A percentile compares a stretch with the other conserved stretches of the same genome.
Conservation (phyloP, 2,888 invertebrate species). For the Acleris sparsana region DNA sequence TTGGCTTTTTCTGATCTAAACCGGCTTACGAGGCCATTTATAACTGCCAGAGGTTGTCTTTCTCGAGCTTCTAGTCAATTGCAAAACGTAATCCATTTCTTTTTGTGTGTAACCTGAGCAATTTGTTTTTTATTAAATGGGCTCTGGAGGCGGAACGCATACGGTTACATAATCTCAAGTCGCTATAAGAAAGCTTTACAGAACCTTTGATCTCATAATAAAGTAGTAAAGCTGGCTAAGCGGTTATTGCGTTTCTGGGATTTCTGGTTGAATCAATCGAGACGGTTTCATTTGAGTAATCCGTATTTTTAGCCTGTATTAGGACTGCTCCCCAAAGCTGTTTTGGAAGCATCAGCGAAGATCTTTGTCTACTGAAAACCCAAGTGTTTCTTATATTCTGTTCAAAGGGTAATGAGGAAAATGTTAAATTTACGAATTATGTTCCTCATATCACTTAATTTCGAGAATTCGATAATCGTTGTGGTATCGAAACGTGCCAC, state of each 20-base stretch:
- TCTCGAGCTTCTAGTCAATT: slow-evolving; percentile 15
- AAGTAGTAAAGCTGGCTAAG: too few relatives aligned
- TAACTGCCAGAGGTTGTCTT: slow-evolving; percentile 20
- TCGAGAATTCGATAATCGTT: slow-evolving; percentile 20
- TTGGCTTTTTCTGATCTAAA: slow-evolving; percentile 13
- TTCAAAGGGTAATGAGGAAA: neutral
- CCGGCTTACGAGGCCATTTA: slow-evolving; percentile 25
- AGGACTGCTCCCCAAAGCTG: too few relatives aligned
- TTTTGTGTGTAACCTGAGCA: slow-evolving; percentile 13
- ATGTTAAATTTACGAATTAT: neutral
- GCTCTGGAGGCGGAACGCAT: neutral
- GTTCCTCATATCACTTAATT: slow-evolving; percentile 2
- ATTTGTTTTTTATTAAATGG: slow-evolving; percentile 29
- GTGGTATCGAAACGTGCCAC: slow-evolving; percentile 1
- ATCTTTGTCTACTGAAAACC: neutral
- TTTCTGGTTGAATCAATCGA: neutral
- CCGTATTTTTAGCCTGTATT: too few relatives aligned
- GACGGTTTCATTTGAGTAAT: too few relatives aligned
- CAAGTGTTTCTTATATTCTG: neutral
- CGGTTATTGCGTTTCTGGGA: too few relatives aligned
- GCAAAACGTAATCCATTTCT: slow-evolving; percentile 23
- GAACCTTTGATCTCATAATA: too few relatives aligned
- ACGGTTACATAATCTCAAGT: slow-evolving; percentile 11
- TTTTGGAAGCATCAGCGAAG: too few relatives aligned
- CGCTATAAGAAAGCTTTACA: neutral